Evolutionary conservation across 2,113 vertebrate genomes (phyloP).

Genomic region (Channa argus): DNA sequence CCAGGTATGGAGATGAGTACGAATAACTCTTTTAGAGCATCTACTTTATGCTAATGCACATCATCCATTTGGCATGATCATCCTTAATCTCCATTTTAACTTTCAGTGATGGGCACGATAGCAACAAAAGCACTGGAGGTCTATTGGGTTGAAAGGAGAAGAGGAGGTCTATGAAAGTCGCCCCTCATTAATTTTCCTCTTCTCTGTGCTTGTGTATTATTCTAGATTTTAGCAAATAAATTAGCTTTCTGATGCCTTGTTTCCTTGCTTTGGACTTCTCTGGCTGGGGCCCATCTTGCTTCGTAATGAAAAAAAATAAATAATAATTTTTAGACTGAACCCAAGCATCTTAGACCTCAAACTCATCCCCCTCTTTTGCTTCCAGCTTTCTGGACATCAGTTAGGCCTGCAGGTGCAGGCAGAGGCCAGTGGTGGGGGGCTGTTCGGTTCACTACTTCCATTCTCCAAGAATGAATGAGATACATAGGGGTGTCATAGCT

Average conservation of each 20-base stretch:
- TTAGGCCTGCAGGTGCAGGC: slow-evolving; percentile 77
- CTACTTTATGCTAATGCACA: slow-evolving; percentile 2
- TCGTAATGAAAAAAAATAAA: slow-evolving; percentile 2
- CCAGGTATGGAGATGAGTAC: not conserved
- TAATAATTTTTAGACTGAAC: slow-evolving; percentile 1
- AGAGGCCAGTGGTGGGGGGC: slow-evolving; percentile 70
- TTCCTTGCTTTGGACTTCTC: not conserved
- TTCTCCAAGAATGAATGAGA: slow-evolving; percentile 79
- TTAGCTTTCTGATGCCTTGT: not conserved
- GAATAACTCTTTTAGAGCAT: slow-evolving; percentile 3
- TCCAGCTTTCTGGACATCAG: slow-evolving; percentile 45
- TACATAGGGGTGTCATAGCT: slow-evolving; percentile 75
- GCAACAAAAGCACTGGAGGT: slow-evolving; percentile 30
- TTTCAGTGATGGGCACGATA: slow-evolving; percentile 52
- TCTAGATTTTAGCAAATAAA: slow-evolving; percentile 11
- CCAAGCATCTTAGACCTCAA: slow-evolving; percentile 13
- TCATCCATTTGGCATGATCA: slow-evolving; percentile 13
- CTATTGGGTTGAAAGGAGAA: not conserved
- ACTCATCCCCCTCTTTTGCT: slow-evolving; percentile 37
- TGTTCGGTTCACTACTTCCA: slow-evolving; percentile 79
- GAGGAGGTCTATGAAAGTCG: slow-evolving; percentile 64
- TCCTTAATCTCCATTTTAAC: slow-evolving; percentile 56
- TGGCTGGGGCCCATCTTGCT: not conserved
- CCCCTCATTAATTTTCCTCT: too few species aligned
- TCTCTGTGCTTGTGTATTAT: too few species aligned